Conservation (phyloP, 2,113 vertebrate species). For the Anhinga anhinga region DNA sequence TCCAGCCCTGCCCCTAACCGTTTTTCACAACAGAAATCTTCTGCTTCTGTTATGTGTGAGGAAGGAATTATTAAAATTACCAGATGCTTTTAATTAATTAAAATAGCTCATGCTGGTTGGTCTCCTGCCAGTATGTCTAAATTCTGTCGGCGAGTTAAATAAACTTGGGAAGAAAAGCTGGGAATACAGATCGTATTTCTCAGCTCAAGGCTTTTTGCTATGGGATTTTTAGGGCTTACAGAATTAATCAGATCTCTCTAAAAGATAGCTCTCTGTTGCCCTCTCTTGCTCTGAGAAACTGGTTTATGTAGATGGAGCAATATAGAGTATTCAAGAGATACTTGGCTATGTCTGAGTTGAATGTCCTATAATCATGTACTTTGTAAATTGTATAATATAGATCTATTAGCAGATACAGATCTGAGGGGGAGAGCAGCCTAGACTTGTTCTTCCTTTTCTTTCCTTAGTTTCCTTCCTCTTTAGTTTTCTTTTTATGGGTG, state of each 20-base stretch:
- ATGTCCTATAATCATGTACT: background rate
- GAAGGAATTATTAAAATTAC: background rate
- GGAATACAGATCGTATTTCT: background rate
- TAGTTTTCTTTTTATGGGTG: background rate
- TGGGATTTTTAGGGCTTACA: background rate
- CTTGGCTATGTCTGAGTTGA: background rate
- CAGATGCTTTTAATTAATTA: constrained; percentile 26
- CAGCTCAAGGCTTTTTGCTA: background rate
- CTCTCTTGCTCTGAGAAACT: constrained; percentile 48
- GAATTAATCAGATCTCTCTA: background rate
- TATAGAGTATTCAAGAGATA: background rate
- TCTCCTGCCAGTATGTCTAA: background rate
- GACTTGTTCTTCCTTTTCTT: background rate
- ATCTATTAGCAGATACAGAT: background rate
- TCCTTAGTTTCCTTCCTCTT: background rate
- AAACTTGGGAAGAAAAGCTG: background rate
- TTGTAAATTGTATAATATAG: background rate
- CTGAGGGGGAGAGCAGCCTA: background rate
- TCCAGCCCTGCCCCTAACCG: background rate
- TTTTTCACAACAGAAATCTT: background rate
- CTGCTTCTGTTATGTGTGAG: background rate
- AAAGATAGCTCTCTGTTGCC: constrained; percentile 58
- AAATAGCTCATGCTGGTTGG: background rate
- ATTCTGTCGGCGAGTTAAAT: background rate
- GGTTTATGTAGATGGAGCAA: background rate